Conservation (phyloP, 2,888 invertebrate species). For the Parascotia fuliginaria region DNA sequence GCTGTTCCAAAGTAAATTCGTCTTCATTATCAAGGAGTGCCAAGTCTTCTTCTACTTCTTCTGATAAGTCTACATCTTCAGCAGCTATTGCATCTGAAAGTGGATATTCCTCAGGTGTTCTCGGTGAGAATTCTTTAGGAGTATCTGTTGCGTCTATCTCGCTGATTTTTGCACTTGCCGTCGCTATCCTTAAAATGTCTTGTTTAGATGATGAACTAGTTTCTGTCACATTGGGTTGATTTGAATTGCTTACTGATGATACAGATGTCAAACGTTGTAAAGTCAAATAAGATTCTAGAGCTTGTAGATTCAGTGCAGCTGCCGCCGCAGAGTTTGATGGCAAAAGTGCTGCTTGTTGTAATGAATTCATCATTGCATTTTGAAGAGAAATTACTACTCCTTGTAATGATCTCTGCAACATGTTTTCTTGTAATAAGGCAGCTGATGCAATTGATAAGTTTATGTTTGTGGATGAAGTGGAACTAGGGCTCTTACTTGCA, state of each 20-base stretch:
- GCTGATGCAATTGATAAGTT: conserved; percentile 86
- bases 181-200: conserved; percentile 88
- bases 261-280: conserved; percentile 91
- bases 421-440: conserved; percentile 87
- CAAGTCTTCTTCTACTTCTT: conserved; percentile 91
- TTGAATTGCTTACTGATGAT: conserved; percentile 81
- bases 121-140: conserved; percentile 75
- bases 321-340: conserved; percentile 94
- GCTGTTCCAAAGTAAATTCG: conserved; percentile 87
- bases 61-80: conserved; percentile 89
- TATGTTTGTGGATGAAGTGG: conserved; percentile 69
- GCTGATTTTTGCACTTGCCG: conserved; percentile 82
- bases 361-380: conserved; percentile 93
- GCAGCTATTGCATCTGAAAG: conserved; percentile 82
- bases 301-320: conserved; percentile 93
- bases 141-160: conserved; percentile 73
- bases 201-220: conserved; percentile 83
- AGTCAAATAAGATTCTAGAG: conserved; percentile 93
- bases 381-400: conserved; percentile 93
- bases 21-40: conserved; percentile 91
- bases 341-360: conserved; percentile 93
- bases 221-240: conserved; percentile 64
- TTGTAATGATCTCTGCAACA: conserved; percentile 90
- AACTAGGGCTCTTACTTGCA: conserved; percentile 78
- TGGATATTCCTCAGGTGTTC: conserved; percentile 80